phyloP scores from a whole-genome alignment of 2,113 vertebrate species.

The Heteronetta atricapilla region DNA sequence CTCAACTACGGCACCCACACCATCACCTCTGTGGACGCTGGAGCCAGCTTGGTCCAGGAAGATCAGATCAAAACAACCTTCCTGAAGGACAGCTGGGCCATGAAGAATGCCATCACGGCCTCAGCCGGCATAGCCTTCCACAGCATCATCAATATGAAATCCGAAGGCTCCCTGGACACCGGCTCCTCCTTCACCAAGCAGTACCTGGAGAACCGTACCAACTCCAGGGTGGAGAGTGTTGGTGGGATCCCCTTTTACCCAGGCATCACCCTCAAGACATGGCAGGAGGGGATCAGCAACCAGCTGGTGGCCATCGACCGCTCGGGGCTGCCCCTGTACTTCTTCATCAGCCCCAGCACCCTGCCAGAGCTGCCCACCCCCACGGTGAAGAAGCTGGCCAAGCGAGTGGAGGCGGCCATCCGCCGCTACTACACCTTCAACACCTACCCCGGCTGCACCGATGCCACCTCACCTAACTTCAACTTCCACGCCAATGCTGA shows the following conservation, averaged over 20 bases:
- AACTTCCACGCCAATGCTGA: conserved; percentile 90
- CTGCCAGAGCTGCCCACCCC: conserved; percentile 84
- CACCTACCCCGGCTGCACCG: conserved; percentile 84
- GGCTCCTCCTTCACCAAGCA: conserved; percentile 60
- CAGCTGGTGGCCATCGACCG: conserved; percentile 90
- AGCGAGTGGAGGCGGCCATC: conserved; percentile 73
- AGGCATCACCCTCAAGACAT: conserved; percentile 88
- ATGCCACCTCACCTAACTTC: conserved; percentile 82
- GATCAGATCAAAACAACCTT: conserved; percentile 84
- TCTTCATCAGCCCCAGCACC: conserved; percentile 77
- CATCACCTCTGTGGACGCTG: conserved; percentile 79
- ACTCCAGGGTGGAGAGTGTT: conserved; percentile 83
- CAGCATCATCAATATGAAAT: conserved; percentile 70
- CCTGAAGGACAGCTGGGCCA: conserved; percentile 70
- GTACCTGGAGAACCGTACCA: conserved; percentile 84
- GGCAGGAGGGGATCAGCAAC: conserved; percentile 87
- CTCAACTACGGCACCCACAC: conserved; percentile 89
- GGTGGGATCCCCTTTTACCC: conserved; percentile 88
- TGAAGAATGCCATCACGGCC: conserved; percentile 55
- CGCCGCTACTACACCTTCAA: conserved; percentile 87
- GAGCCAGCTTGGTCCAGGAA: conserved; percentile 85
- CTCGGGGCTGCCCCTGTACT: conserved; percentile 83
- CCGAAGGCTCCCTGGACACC: neutral
- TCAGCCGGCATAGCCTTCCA: conserved; percentile 80
- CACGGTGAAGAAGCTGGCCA: conserved; percentile 78